Percentiles rank a stretch among this genome's conserved stretches.
Conservation (phyloP, 2,113 vertebrate species). For the Ranitomeya imitator region DNA sequence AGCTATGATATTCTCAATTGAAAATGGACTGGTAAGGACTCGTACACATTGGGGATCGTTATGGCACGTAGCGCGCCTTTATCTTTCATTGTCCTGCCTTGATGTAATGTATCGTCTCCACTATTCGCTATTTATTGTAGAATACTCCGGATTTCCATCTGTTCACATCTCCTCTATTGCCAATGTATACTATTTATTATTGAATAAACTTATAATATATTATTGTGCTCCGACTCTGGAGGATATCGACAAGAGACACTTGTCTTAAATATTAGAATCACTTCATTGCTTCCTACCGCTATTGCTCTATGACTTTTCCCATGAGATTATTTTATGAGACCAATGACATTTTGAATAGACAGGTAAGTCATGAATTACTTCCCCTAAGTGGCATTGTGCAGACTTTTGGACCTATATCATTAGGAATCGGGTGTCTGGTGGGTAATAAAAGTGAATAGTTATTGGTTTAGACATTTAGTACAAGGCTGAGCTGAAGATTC, state of each 20-base stretch:
- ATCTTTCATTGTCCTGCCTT: background rate
- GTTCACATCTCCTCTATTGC: conserved; percentile 17
- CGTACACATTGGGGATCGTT: background rate
- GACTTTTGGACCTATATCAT: conserved; percentile 54
- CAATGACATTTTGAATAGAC: conserved; percentile 57
- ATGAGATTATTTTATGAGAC: conserved; percentile 54
- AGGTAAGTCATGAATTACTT: conserved; percentile 55
- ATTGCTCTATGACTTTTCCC: conserved; percentile 52
- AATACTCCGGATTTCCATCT: background rate
- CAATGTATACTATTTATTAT: conserved; percentile 37
- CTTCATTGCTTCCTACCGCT: conserved; percentile 35
- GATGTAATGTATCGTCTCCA: background rate
- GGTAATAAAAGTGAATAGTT: conserved; percentile 55
- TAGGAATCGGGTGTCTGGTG: conserved; percentile 51
- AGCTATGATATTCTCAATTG: background rate
- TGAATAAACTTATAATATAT: conserved; percentile 50
- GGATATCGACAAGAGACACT: conserved; percentile 30
- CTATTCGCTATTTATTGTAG: background rate
- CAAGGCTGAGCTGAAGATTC: conserved; percentile 25
- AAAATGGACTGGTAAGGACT: background rate
- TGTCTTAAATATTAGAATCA: conserved; percentile 46
- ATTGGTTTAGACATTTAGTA: conserved; percentile 51
- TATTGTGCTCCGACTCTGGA: conserved; percentile 34
- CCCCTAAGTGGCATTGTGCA: conserved; percentile 44
- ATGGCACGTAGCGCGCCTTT: background rate